phyloP scores from a whole-genome alignment of 2,113 vertebrate genomes.

The Ptyas mucosa region DNA sequence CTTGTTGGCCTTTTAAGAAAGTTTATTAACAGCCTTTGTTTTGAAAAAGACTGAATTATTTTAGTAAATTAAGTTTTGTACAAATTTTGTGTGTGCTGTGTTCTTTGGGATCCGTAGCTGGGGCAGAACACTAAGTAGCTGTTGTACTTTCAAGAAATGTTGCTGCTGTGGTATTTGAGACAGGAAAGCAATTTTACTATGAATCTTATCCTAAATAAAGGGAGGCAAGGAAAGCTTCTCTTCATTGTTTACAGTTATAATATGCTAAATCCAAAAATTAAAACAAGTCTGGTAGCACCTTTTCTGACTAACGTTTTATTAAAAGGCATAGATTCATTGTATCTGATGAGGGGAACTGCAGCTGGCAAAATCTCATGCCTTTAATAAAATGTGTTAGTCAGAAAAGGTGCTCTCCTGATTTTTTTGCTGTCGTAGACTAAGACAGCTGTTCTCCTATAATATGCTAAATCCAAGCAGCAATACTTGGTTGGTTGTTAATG shows the following conservation, averaged over 20 bases:
- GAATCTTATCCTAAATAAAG: not conserved
- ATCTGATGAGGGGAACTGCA: not conserved
- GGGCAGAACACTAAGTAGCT: no score
- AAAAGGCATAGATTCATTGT: not conserved
- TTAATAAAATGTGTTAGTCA: not conserved
- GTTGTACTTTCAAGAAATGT: not conserved
- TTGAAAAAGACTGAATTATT: no score
- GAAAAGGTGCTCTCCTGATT: not conserved
- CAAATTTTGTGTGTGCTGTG: no score
- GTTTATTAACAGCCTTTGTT: no score
- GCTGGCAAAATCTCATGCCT: not conserved
- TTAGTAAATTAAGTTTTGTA: no score
- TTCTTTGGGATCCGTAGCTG: no score
- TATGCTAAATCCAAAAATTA: not conserved
- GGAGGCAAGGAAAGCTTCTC: not conserved
- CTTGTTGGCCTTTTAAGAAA: no score
- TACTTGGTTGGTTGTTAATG: constrained; percentile 12
- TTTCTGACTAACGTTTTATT: not conserved
- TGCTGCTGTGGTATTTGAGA: not conserved
- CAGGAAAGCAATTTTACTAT: not conserved
- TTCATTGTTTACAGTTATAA: not conserved
- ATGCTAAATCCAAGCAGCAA: constrained; percentile 3
- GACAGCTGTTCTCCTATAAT: not conserved
- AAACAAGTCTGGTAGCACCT: not conserved
- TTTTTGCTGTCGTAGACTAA: not conserved